These are phyloP conservation scores for Callyntrura sp. DNA, from an alignment of 2,888 invertebrate species.

Conservation along the genomic window DNA sequence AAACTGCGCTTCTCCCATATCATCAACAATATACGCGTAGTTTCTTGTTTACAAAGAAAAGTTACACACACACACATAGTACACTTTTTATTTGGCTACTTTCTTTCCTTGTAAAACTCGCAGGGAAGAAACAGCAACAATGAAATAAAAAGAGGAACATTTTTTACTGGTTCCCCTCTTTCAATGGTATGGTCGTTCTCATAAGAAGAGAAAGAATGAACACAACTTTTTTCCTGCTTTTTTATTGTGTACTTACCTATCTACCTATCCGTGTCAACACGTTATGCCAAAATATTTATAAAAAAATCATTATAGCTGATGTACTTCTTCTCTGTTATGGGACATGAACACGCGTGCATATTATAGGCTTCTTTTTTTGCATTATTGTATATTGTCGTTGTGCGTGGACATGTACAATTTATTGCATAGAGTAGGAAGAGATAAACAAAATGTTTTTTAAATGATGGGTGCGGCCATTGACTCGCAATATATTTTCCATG, in stretches of 20 bases:
- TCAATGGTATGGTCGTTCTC: background rate
- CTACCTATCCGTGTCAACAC: background rate
- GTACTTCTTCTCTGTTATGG: slow-evolving; percentile 1
- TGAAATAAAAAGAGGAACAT: slow-evolving; percentile 40
- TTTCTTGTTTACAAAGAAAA: slow-evolving; percentile 31
- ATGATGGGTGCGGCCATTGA: slow-evolving; percentile 61
- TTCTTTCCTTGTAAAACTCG: slow-evolving; percentile 20
- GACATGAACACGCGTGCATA: background rate
- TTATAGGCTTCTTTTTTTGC: too few relatives aligned
- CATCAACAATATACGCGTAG: background rate
- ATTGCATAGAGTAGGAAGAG: slow-evolving; percentile 7
- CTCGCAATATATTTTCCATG: slow-evolving; percentile 11
- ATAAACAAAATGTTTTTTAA: slow-evolving; percentile 54
- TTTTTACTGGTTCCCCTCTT: slow-evolving; percentile 30
- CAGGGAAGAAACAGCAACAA: slow-evolving; percentile 31
- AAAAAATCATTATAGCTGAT: background rate
- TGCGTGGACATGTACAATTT: background rate
- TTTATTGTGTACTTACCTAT: background rate
- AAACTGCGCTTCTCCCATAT: background rate
- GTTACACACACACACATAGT: slow-evolving; percentile 27
- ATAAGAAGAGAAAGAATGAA: slow-evolving; percentile 11
- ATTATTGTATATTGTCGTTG: slow-evolving; percentile 1
- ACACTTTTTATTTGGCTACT: slow-evolving; percentile 30
- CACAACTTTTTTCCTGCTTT: background rate
- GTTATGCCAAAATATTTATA: background rate